Base-by-base conservation (phyloP, 2,888 invertebrate genomes). In the Schrankia costaestrigalis region DNA sequence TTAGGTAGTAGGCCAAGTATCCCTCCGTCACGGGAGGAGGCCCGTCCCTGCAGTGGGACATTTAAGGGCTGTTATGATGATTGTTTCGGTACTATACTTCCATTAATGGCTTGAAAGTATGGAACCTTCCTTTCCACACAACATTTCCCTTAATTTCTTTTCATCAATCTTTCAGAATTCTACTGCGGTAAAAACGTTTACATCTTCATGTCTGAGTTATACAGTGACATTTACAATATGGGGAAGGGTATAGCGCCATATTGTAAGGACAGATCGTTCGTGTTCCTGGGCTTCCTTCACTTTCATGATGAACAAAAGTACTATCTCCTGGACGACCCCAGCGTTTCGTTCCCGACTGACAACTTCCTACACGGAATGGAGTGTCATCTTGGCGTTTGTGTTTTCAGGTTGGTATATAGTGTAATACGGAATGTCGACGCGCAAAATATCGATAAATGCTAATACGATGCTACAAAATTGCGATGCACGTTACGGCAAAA, bases 131-230 rank as follows among this genome's bases (percentile, higher is more conserved):
- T n/a, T n/a, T n/a, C n/a, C n/a, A n/a, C n/a, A n/a, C n/a, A n/a
- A n/a, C n/a, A n/a, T n/a, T n/a, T n/a, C n/a, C n/a, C n/a, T n/a
- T n/a, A n/a, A n/a, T n/a, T n/a, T n/a, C n/a, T n/a, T n/a, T n/a
- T n/a, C n/a, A n/a, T n/a, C n/a, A 13, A 15, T 1, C 11, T 17
- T 17, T 1, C 67, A 87, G 86, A 86, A 35, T 87, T 57, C 62
- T 85, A 84, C 62, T 87, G 86, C 56, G 86, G 86, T 3, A 84
- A 77, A 43, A 86, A 87, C 55, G 81, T 85, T 0, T 87, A 87
- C 59, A 62, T 87, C 5, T 86, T 87, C 48, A 17, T 80, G 1
- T 86, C 86, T 0, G 84, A 86, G 47, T 39, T 80, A 0, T 87
- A 86, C 68, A 84, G 79, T 17, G 87, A 87, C 26, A 83, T 87